Conservation (phyloP, 2,797 vertebrate genomes). For the Hydrophis major region DNA sequence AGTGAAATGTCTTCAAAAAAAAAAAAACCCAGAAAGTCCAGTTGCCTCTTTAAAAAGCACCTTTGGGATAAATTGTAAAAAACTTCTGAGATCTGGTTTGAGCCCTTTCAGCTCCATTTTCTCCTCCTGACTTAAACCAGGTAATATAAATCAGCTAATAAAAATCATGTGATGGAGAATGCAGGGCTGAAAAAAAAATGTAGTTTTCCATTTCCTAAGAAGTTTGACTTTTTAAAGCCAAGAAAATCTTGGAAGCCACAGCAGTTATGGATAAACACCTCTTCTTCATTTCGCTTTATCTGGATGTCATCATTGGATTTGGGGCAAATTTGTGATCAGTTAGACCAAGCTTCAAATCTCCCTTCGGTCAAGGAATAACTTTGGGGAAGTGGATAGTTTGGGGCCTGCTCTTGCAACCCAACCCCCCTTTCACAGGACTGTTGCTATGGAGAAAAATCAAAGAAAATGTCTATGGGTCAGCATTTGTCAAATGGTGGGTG, state of each 20-base stretch:
- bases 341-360: background rate
- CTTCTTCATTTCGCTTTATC: background rate
- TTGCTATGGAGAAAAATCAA: background rate
- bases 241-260: background rate
- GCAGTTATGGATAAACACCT: background rate
- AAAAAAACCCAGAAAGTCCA: no score
- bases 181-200: no score
- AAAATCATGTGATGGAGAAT: background rate
- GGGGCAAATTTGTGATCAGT: background rate
- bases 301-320: background rate
- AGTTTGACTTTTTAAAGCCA: background rate
- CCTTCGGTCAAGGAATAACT: background rate
- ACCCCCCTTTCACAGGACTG: background rate
- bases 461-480: background rate
- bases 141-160: background rate
- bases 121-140: no score
- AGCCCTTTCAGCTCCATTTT: background rate
- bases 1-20: no score
- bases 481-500: background rate
- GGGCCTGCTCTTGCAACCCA: background rate
- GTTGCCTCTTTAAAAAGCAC: no score
- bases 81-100: background rate
- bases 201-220: background rate
- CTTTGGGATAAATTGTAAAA: background rate
- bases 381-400: background rate